phyloP scores from a whole-genome alignment of 2,888 invertebrate genomes.

The Campoplex nolae region DNA sequence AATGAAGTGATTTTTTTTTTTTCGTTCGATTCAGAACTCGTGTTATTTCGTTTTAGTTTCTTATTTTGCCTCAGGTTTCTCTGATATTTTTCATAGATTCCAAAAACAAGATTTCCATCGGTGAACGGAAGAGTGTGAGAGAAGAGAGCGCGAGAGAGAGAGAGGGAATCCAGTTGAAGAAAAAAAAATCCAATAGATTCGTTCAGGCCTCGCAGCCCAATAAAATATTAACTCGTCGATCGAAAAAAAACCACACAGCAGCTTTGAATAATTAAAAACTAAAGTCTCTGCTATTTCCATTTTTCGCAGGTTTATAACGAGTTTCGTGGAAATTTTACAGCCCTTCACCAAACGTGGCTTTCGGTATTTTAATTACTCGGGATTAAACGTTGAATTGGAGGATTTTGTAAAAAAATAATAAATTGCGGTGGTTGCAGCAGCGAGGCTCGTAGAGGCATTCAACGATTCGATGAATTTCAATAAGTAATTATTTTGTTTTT shows the following conservation, averaged over 20 bases:
- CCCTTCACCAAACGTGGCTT: background rate
- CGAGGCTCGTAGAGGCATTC: background rate
- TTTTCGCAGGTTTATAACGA: conserved; percentile 24
- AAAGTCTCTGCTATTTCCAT: conserved; percentile 22
- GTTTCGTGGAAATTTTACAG: conserved; percentile 20
- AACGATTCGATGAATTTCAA: background rate
- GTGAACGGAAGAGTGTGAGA: background rate
- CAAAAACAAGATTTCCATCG: background rate
- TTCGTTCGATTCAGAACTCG: background rate
- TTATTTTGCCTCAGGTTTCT: background rate
- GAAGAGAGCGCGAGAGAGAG: background rate
- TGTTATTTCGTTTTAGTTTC: background rate
- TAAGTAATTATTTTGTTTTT: conserved; percentile 7
- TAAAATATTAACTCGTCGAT: conserved; percentile 23
- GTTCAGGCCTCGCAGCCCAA: conserved; percentile 9
- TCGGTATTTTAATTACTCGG: conserved; percentile 1
- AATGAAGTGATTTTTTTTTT: background rate
- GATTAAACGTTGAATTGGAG: background rate
- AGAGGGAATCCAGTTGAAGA: background rate
- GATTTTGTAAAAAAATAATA: background rate
- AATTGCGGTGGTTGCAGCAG: background rate
- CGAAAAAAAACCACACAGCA: background rate
- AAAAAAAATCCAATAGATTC: conserved; percentile 25
- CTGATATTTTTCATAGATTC: background rate
- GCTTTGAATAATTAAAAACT: conserved; percentile 57